phyloP scores from a whole-genome alignment of 2,888 invertebrate species.

The Tanytarsus gracilentus region DNA sequence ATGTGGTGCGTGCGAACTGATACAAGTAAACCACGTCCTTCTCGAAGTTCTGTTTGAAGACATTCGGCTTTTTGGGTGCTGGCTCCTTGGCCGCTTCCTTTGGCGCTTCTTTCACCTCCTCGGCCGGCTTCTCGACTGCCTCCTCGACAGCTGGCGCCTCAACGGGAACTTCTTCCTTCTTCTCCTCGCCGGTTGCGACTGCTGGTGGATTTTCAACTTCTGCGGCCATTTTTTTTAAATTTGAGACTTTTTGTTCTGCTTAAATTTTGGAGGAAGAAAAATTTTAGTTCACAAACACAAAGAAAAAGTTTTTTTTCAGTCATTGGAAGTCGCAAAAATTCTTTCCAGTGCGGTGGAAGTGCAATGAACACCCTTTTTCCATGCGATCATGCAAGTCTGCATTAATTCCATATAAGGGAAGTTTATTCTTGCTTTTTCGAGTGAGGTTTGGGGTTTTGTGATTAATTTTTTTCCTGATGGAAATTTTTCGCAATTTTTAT shows the following conservation, averaged over 20 bases:
- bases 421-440: no score
- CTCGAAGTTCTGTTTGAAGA: slow-evolving; percentile 80
- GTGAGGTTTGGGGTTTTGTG: no score
- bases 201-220: slow-evolving; percentile 62
- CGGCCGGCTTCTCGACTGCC: slow-evolving; percentile 40
- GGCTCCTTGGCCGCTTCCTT: slow-evolving; percentile 42
- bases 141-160: slow-evolving; percentile 44
- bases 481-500: no score
- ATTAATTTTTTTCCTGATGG: no score
- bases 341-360: no score
- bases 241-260: slow-evolving; percentile 8
- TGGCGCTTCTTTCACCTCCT: slow-evolving; percentile 45
- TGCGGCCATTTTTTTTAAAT: slow-evolving; percentile 55
- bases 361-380: no score
- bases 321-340: no score
- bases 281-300: slow-evolving; percentile 28
- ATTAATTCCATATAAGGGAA: no score
- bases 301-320: no score
- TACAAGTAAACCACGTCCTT: slow-evolving; percentile 90
- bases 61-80: slow-evolving; percentile 61
- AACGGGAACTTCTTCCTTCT: slow-evolving; percentile 45
- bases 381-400: no score
- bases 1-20: slow-evolving; percentile 84
- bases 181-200: slow-evolving; percentile 41
- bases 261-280: background rate